phyloP scores from a whole-genome alignment of 2,113 vertebrate species.

The Ariopsis seemanni region DNA sequence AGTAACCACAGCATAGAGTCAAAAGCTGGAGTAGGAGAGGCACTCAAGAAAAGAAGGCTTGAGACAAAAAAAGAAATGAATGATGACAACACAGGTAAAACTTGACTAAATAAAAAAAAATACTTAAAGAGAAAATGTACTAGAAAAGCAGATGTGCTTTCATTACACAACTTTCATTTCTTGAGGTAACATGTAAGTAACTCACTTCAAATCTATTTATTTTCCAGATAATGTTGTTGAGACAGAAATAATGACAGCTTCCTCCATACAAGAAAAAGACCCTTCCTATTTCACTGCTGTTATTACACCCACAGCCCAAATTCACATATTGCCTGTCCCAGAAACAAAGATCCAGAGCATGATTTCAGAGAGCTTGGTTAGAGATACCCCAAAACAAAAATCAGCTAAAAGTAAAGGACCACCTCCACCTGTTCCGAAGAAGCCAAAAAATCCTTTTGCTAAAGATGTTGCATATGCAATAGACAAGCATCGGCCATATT shows the following conservation, averaged over 20 bases:
- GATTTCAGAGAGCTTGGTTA: constrained; percentile 8
- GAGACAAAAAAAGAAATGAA: constrained; percentile 19
- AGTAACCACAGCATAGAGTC: background rate
- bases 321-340: constrained; percentile 50
- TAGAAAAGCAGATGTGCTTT: background rate
- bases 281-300: constrained; percentile 61
- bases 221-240: constrained; percentile 39
- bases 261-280: constrained; percentile 58
- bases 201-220: constrained; percentile 9
- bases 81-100: constrained; percentile 5
- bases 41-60: constrained; percentile 1
- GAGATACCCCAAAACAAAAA: constrained; percentile 40
- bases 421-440: constrained; percentile 73
- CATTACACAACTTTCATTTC: background rate
- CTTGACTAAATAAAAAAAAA: background rate
- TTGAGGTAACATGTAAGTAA: constrained; percentile 2
- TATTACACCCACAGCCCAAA: constrained; percentile 55
- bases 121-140: background rate
- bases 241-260: constrained; percentile 39
- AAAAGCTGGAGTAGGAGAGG: background rate
- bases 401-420: constrained; percentile 68
- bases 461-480: constrained; percentile 60
- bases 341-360: constrained; percentile 34
- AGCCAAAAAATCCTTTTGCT: constrained; percentile 71
- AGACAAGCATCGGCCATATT: constrained; percentile 63